Base-by-base conservation (phyloP, 2,113 vertebrate genomes). In the Sphaerodactylus townsendi region DNA sequence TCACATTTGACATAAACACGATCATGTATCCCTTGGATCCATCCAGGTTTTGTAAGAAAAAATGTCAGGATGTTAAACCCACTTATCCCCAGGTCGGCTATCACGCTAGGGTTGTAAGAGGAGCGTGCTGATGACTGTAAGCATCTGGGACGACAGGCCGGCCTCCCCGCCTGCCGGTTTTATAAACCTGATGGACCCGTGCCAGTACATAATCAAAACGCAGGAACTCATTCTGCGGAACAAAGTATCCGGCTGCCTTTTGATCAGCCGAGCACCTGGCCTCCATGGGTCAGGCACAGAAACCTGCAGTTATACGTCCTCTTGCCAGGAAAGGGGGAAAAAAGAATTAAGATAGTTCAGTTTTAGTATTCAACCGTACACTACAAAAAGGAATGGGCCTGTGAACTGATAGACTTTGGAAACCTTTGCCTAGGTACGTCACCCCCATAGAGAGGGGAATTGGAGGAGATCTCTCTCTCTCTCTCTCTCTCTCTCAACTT, bases 211-310 rank as follows among this genome's bases (percentile, higher is more conserved):
- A 78, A 78, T 86, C 80, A 82, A 78, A 86, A 78, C 9, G 7
- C 80, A 86, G 73, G 73, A 86, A 86, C 66, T 77, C 66, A 5
- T 5, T 77, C 41, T 41, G 35, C 2, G 13, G 85, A 82, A 86
- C 68, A 56, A 86, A 82, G 53, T 65, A 82, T 44, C 66, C 21
- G 13, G 39, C n/a, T 65, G 46, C 44, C 74, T 77, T 86, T 86
- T 86, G 85, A 82, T 82, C 79, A 73, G 35, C 56, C 80, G n/a
- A 65, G 68, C 85, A 82, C 74, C 85, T 86, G 74, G 79, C 33
- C 28, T 65, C 79, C 74, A 41, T 2, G 41, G 80, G 80, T 77
- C 80, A 82, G 68, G 15, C 11, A 14, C 66, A 82, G 65, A 39
- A 77, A 71, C 56, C 68, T 50, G 21, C 0, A 6, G 9, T 33